Evolutionary conservation across 2,113 vertebrate species (phyloP).

Genomic region (Carollia perspicillata): DNA sequence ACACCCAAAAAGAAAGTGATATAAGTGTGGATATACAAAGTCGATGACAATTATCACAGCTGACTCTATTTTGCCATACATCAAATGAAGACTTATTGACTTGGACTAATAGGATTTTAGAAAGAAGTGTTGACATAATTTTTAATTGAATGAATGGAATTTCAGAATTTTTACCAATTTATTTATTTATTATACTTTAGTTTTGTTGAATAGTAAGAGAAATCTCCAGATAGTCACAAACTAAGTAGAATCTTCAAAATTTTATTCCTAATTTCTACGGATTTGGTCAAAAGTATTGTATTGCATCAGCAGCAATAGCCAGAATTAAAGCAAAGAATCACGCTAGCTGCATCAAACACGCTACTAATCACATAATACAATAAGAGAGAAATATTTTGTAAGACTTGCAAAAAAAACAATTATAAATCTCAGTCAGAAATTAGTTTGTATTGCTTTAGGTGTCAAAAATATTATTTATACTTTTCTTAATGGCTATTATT

Average conservation of each 20-base stretch:
- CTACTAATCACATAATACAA: neutral
- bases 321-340: conserved; percentile 25
- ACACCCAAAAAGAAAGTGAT: conserved; percentile 43
- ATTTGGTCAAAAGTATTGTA: neutral
- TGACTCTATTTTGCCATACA: conserved; percentile 36
- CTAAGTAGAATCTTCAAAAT: neutral
- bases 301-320: neutral
- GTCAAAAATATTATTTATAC: neutral
- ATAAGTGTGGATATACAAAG: neutral
- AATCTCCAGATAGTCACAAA: neutral
- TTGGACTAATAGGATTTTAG: neutral
- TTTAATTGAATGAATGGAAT: conserved; percentile 18
- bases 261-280: neutral
- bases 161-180: neutral
- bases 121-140: neutral
- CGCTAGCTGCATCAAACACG: neutral
- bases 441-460: neutral
- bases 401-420: neutral
- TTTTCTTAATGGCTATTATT: conserved; percentile 19
- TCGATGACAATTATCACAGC: neutral
- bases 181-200: neutral
- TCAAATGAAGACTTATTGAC: conserved; percentile 21
- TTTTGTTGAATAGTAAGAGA: neutral
- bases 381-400: conserved; percentile 18
- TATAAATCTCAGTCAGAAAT: neutral